A percentile compares a stretch with the other conserved stretches of the same genome.
phyloP scores from a whole-genome alignment of 1,140 invertebrate species.

The silkworm (Bombyx mori) region DNA sequence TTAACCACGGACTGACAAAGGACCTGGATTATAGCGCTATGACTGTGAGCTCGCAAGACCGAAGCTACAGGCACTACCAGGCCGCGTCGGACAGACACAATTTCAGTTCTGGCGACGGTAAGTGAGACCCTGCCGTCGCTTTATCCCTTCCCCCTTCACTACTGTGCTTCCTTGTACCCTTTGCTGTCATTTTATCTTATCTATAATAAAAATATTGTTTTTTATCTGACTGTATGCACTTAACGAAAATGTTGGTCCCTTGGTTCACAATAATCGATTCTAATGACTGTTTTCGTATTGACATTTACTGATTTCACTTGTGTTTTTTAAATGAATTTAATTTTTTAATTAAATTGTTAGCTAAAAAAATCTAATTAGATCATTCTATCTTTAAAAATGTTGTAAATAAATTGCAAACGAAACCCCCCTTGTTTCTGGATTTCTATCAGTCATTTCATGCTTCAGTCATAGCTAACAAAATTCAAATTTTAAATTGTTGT shows the following conservation, averaged over 20 bases:
- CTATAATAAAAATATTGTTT: slow-evolving; percentile 13
- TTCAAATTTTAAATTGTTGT: slow-evolving; percentile 70
- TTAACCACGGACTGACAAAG: slow-evolving; percentile 42
- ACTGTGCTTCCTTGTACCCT: slow-evolving; percentile 31
- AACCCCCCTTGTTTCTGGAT: too few species aligned
- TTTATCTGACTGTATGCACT: slow-evolving; percentile 18
- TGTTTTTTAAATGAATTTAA: too few species aligned
- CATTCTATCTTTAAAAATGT: too few species aligned
- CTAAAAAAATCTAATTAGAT: too few species aligned
- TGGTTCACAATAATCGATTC: too few species aligned
- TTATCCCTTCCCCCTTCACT: slow-evolving; percentile 1
- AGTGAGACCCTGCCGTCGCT: slow-evolving; percentile 17
- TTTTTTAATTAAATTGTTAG: too few species aligned
- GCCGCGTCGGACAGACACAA: slow-evolving; percentile 46
- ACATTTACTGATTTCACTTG: too few species aligned
- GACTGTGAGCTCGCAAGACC: slow-evolving; percentile 30
- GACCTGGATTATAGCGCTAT: slow-evolving; percentile 42
- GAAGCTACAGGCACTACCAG: slow-evolving; percentile 34
- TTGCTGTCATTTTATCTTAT: slow-evolving; percentile 24
- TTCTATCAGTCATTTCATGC: slow-evolving; percentile 52
- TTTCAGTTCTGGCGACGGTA: slow-evolving; percentile 53
- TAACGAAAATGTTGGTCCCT: not conserved
- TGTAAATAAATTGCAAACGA: too few species aligned
- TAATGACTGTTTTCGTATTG: too few species aligned
- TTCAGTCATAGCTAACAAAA: slow-evolving; percentile 68